Percentiles rank a stretch among this genome's conserved stretches.
Conservation (phyloP, 2,797 vertebrate species). For the Erethizon dorsatum region DNA sequence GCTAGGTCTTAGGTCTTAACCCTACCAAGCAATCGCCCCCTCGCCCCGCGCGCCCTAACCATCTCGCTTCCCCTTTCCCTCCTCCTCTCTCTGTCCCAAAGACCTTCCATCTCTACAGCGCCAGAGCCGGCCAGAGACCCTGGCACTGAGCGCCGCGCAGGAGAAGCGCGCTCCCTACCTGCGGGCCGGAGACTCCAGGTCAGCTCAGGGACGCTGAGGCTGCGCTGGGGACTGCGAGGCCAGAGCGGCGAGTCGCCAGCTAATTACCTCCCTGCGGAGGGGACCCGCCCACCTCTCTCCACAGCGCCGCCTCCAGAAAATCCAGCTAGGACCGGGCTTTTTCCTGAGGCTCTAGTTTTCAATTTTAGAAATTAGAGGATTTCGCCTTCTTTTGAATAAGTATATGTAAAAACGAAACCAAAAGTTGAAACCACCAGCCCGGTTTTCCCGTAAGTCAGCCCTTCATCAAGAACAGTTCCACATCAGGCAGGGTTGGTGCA, state of each 20-base stretch:
- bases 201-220: background rate
- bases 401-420: background rate
- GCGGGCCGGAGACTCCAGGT: background rate
- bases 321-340: background rate
- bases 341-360: background rate
- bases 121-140: background rate
- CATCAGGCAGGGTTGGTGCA: background rate
- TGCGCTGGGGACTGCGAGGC: fast-evolving
- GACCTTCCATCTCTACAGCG: background rate
- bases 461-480: background rate
- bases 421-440: slow-evolving; percentile 46
- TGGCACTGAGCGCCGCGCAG: fast-evolving
- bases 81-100: background rate
- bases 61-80: background rate
- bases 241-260: fast-evolving
- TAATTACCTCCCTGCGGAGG: fast-evolving
- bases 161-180: slow-evolving; percentile 74
- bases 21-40: background rate
- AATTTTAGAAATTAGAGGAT: no score
- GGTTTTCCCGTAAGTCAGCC: slow-evolving; percentile 50
- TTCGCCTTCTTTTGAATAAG: background rate
- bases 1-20: background rate
- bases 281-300: background rate
- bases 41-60: background rate
- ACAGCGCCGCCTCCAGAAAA: background rate